Conservation (phyloP, 2,888 invertebrate genomes). For the Drosophila villosipedis region DNA sequence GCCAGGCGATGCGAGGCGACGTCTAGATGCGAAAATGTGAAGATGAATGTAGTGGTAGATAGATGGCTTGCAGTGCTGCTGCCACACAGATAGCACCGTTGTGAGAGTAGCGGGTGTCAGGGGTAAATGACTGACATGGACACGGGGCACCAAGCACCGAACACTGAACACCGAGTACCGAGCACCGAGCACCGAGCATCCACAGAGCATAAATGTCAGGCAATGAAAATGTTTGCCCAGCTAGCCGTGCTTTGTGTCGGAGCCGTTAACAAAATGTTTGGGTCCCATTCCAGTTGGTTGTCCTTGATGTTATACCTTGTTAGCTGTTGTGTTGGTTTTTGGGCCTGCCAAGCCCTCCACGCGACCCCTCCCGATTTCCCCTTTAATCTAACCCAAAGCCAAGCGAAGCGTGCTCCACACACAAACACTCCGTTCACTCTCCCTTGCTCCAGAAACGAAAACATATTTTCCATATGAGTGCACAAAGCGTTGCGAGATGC, state of each 20-base stretch:
- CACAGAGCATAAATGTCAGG: constrained; percentile 62
- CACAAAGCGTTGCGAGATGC: constrained; percentile 70
- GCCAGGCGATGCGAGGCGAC: constrained; percentile 15
- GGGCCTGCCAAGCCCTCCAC: not conserved
- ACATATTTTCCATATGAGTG: constrained; percentile 79
- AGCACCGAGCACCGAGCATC: constrained; percentile 12
- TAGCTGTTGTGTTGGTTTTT: constrained; percentile 68
- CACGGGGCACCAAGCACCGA: constrained; percentile 5
- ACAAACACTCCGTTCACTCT: constrained; percentile 32
- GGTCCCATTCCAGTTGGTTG: constrained; percentile 19
- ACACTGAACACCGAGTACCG: not conserved
- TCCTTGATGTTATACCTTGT: constrained; percentile 71
- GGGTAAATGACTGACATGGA: not conserved
- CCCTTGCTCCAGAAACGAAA: constrained; percentile 66
- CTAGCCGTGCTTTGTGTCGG: constrained; percentile 63
- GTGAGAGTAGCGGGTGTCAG: not conserved
- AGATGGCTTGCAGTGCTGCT: constrained; percentile 44
- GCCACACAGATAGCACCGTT: not conserved
- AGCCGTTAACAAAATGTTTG: constrained; percentile 72
- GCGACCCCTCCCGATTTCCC: not conserved
- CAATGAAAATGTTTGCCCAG: constrained; percentile 77
- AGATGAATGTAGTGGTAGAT: constrained; percentile 59
- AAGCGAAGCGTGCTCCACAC: constrained; percentile 69
- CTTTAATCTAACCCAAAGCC: constrained; percentile 50
- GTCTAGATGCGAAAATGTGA: constrained; percentile 23